phyloP scores from a whole-genome alignment of 2,888 invertebrate species.

The Xestia c-nigrum region DNA sequence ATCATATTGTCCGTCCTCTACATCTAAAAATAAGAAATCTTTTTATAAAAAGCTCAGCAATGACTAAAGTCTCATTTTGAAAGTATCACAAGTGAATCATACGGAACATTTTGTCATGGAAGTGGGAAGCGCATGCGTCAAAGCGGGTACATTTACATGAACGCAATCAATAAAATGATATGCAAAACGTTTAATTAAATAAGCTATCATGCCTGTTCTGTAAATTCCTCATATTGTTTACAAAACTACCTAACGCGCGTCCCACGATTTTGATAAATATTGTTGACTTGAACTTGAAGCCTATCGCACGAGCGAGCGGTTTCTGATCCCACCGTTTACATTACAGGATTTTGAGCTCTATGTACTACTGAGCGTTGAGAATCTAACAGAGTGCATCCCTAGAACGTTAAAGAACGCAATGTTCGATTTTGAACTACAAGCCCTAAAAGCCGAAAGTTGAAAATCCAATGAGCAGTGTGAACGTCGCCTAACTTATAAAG shows the following conservation, averaged over 20 bases:
- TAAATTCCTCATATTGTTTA: conserved; percentile 3
- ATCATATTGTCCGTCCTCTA: background rate
- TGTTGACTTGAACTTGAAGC: background rate
- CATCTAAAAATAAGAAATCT: background rate
- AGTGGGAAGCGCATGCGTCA: conserved; percentile 36
- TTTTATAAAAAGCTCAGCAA: background rate
- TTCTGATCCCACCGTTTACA: background rate
- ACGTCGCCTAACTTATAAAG: background rate
- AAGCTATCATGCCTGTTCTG: conserved; percentile 40
- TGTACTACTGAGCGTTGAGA: background rate
- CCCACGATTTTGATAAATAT: background rate
- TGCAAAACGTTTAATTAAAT: conserved; percentile 42
- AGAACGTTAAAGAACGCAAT: background rate
- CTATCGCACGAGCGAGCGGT: background rate
- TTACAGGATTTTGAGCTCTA: background rate
- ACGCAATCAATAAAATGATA: conserved; percentile 42
- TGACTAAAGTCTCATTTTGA: conserved; percentile 11
- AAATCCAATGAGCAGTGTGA: background rate
- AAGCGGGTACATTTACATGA: conserved; percentile 12
- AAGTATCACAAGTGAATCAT: conserved; percentile 30
- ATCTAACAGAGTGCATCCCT: background rate
- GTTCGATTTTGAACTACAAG: background rate
- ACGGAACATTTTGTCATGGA: background rate
- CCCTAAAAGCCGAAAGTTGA: background rate
- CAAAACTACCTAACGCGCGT: background rate